Percentiles rank a stretch among this genome's conserved stretches.
These are phyloP conservation scores for Bombyx mandarina DNA, from an alignment of 1,140 invertebrate species.

Conservation along the genomic window DNA sequence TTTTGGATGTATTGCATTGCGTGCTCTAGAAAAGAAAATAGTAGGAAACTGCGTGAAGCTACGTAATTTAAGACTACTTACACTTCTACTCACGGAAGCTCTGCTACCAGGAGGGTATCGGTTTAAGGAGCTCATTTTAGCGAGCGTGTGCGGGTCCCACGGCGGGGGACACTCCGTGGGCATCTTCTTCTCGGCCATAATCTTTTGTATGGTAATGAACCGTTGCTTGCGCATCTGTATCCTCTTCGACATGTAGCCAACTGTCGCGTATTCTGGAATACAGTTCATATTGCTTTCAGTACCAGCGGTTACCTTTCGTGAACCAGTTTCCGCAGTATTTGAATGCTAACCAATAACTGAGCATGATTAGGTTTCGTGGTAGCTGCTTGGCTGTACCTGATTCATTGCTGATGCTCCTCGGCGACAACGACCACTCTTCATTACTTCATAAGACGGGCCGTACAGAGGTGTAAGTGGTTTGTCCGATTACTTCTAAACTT, in stretches of 20 bases:
- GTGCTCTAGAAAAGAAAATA: too few species aligned
- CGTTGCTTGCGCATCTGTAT: constrained; percentile 96
- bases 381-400: too few species aligned
- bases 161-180: constrained; percentile 81
- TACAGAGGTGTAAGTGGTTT: constrained; percentile 1
- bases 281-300: too few species aligned
- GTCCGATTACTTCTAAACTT: constrained; percentile 33
- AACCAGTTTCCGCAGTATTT: too few species aligned
- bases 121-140: constrained; percentile 67
- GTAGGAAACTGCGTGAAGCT: too few species aligned
- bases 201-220: constrained; percentile 90
- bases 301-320: too few species aligned
- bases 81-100: too few species aligned
- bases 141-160: constrained; percentile 73
- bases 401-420: too few species aligned
- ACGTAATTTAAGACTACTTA: background rate
- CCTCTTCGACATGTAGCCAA: constrained; percentile 96
- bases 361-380: too few species aligned
- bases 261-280: constrained; percentile 89
- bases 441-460: background rate
- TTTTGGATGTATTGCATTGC: too few species aligned
- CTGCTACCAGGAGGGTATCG: constrained; percentile 45
- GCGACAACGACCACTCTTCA: too few species aligned
- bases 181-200: constrained; percentile 91
- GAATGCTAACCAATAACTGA: too few species aligned